These are phyloP conservation scores for Diorhabda elongata DNA, from an alignment of 1,140 invertebrate species.

Conservation along the genomic window DNA sequence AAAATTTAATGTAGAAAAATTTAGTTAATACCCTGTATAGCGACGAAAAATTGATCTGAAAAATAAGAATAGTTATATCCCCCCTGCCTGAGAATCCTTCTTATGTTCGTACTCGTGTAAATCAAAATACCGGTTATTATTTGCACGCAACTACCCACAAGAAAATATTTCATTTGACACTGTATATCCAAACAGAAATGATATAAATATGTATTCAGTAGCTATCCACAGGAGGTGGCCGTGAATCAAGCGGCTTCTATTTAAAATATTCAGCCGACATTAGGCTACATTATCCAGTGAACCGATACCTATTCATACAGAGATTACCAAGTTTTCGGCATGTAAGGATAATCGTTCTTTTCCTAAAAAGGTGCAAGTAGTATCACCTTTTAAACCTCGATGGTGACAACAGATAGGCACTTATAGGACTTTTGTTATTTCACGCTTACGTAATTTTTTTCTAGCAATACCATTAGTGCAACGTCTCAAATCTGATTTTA, in stretches of 20 bases:
- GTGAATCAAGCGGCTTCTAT: constrained; percentile 26
- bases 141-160: constrained; percentile 3
- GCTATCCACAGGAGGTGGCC: constrained; percentile 25
- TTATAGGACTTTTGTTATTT: constrained; percentile 19
- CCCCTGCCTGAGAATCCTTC: background rate
- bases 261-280: constrained; percentile 25
- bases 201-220: constrained; percentile 23
- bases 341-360: background rate
- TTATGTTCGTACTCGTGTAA: background rate
- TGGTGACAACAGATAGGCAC: constrained; percentile 21
- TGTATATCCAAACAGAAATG: constrained; percentile 14
- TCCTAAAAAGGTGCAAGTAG: constrained; percentile 28
- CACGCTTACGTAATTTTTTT: constrained; percentile 12
- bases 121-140: background rate
- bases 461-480: constrained; percentile 9
- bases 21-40: no score
- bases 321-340: constrained; percentile 25
- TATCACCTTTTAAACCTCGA: constrained; percentile 30
- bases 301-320: constrained; percentile 29
- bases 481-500: constrained; percentile 27
- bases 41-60: no score
- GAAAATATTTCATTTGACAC: background rate
- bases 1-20: no score
- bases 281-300: constrained; percentile 33
- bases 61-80: background rate